Evolutionary conservation across 2,113 vertebrate species (phyloP), one percentile per base, ranked within the genome.

Genomic region (Abramis brama): DNA sequence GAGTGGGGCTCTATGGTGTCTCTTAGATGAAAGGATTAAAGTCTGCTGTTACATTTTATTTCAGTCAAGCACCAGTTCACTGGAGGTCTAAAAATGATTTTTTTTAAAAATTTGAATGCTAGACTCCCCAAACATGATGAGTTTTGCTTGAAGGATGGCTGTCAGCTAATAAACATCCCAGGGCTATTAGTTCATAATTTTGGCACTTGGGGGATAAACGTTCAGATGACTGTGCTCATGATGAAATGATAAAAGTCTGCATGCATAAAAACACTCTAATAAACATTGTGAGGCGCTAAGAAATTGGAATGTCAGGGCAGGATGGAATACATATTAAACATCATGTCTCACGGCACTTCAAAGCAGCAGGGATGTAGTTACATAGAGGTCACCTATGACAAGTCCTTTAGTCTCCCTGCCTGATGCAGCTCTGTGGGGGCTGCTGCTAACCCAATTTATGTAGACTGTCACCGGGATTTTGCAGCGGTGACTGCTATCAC

Each of bases 361-460:
- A 75, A 89, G 60, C 89, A 86, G 90, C 87, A 55, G 84, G 87
- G 84, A 86, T 85, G 87, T 89, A 86, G 86, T 87, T 86, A 84
- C 84, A 83, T 75, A 89, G 89, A 89, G 90, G 86, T 89, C 89
- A 88, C 83, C 55, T 60, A 87, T 88, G 88, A 87, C 87, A 88
- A 88, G 87, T 89, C 85, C 87, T 88, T 88, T 89, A 89, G 87
- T 85, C 82, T 82, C 87, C 79, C 83, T 57, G 79, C 77, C 88
- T 73, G 74, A 82, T 43, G 86, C 83, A 27, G 62, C 88, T 87
- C 83, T 79, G 78, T 85, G 78, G 79, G 88, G 62, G 83, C 82
- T 27, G 73, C 84, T 71, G 86, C 86, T 90, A 90, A 86, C 86
- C 89, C 89, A 89, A 89, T 90, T 89, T 89, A 90, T 88, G 86